Base-by-base conservation (phyloP, 2,888 invertebrate genomes). In the Andrena fulva region DNA sequence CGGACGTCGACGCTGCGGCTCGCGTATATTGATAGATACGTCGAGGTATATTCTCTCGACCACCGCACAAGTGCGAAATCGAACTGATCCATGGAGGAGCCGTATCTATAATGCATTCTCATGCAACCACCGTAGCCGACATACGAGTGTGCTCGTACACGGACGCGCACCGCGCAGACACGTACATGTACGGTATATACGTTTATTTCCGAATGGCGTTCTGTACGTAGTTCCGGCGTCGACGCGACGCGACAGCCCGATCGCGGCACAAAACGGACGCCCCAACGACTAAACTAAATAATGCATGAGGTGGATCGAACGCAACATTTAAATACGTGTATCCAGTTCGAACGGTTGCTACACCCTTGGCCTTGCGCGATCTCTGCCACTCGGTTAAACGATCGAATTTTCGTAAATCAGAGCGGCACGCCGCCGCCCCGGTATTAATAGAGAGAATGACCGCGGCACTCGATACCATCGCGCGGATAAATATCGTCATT, bases 261-360 rank as follows among this genome's bases (percentile, higher is more conserved):
- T 87, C 89, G 88, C 80, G 79, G 86, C 89, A 80, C 89, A 85
- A 87, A 89, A 89, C 89, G 89, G 76, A 86, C 89, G 84, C 87
- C 80, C 87, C 84, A 84, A 82, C 87, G 82, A 78, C 87, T 87
- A 86, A 89, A 89, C 91, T 92, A 91, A 92, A 92, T 92, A 92
- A 92, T 92, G 92, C 92, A 92, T 91, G 91, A 92, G 90, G 72
- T 78, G 86, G 89, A 89, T 90, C 89, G 91, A 89, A 89, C 89
- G 90, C 87, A 86, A 91, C 90, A 91, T 91, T 91, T 91, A 91
- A 91, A 92, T 91, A 87, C 89, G 88, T 86, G 88, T 89, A 87
- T 80, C 74, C 82, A 85, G 76, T 81, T 69, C 69, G 84, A 69
- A 80, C 73, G 81, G 62, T 75, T 69, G 80, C 72, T 79, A 82